Evolutionary conservation across 1,140 invertebrate genomes (phyloP).

Genomic region (Drosophila pachea): DNA sequence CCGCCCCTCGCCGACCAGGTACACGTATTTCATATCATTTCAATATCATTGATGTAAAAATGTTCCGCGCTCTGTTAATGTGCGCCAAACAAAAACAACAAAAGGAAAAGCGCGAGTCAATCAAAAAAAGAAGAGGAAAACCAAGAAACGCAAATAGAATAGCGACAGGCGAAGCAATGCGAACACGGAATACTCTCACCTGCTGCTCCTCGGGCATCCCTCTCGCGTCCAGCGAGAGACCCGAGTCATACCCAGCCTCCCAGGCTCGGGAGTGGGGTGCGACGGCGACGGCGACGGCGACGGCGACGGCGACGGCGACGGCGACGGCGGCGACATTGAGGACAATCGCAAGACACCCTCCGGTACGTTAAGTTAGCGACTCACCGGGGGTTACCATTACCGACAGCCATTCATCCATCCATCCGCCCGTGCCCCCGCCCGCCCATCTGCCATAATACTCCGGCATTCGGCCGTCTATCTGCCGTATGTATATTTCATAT

Average conservation of each 20-base stretch:
- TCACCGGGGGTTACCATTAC: conserved; percentile 66
- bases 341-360: conserved; percentile 72
- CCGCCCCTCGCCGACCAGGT: neutral
- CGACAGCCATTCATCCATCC: conserved; percentile 45
- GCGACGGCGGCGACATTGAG: conserved; percentile 58
- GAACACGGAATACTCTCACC: conserved; percentile 16
- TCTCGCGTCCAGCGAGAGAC: neutral
- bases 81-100: conserved; percentile 37
- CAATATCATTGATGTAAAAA: conserved; percentile 72
- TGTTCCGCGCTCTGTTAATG: conserved; percentile 53
- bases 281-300: conserved; percentile 4
- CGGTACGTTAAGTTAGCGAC: conserved; percentile 49
- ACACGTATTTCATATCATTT: conserved; percentile 68
- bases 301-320: conserved; percentile 20
- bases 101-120: conserved; percentile 52
- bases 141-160: conserved; percentile 29
- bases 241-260: neutral
- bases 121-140: conserved; percentile 34
- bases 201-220: too few relatives aligned
- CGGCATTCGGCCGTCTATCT: conserved; percentile 45
- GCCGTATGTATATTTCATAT: conserved; percentile 65
- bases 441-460: conserved; percentile 7
- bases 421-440: conserved; percentile 18
- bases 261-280: neutral
- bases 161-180: conserved; percentile 11